phyloP scores from a whole-genome alignment of 2,797 vertebrate genomes.

The Myiotriccus ornatus region DNA sequence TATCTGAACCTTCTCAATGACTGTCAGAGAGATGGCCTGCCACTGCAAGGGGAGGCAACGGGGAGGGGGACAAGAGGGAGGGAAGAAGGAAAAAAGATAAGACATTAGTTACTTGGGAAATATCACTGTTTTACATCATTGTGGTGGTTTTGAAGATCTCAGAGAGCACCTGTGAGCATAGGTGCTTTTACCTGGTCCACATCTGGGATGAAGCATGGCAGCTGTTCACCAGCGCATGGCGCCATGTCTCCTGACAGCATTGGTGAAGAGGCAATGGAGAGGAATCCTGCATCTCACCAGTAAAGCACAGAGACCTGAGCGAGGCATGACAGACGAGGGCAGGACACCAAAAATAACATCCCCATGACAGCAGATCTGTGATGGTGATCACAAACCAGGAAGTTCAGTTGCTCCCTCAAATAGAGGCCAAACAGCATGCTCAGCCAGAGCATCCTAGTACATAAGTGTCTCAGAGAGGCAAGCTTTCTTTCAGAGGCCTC shows the following conservation, averaged over 20 bases:
- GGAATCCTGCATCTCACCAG: neutral
- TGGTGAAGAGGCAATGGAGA: neutral
- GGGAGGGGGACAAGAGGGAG: neutral
- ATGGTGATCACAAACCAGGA: neutral
- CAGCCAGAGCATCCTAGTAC: neutral
- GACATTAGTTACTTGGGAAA: neutral
- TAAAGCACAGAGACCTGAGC: neutral
- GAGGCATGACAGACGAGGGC: neutral
- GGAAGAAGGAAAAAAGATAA: conserved; percentile 6
- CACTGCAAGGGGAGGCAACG: conserved; percentile 77
- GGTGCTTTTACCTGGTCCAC: neutral
- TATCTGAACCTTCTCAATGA: conserved; percentile 99
- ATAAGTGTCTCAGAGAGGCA: neutral
- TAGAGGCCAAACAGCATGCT: neutral
- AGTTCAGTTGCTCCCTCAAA: neutral
- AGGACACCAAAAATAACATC: neutral
- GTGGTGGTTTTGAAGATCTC: neutral
- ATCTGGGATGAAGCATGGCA: neutral
- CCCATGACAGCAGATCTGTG: neutral
- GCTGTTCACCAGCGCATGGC: neutral
- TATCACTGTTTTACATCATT: neutral
- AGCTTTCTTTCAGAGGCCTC: neutral
- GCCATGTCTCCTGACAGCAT: neutral
- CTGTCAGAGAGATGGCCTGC: conserved; percentile 98
- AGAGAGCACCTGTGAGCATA: neutral